Evolutionary conservation across 2,888 invertebrate species (phyloP), one percentile per base, ranked within the genome.

Genomic region (Drosophila siamana): DNA sequence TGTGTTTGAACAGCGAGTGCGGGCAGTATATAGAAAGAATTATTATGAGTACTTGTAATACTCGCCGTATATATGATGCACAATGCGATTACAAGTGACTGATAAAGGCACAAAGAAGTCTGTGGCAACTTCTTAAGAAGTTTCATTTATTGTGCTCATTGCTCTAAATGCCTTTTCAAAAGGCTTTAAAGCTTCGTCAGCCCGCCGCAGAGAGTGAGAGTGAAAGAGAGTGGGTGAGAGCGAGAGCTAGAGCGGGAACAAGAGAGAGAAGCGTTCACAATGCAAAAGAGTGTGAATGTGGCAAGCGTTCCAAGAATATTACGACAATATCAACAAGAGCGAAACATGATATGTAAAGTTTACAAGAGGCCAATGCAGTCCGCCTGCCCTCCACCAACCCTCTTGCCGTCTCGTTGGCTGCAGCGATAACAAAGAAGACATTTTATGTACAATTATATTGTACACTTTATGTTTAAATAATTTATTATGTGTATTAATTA

Each of bases 401-500:
- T 8, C 7, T 5, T 44, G 4, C 1, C 1, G 33, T 4, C 41
- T 16, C 2, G 11, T 13, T 3, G 9, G 2, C 4, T 36, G 50
- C 48, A 30, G 15, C 61, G 79, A 81, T 66, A 69, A 68, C 78
- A 74, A 67, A 62, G 62, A 59, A 50, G 9, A 44, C 48, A 60
- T 64, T 57, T 52, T 41, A 52, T 36, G 47, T 55, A 50, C 41
- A 30, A 54, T 41, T 41, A 54, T 81, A 70, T 66, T 30, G 74
- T 43, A 69, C 69, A 74, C 62, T 65, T 78, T 83, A 83, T 80
- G 69, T 67, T 78, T 86, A 59, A 83, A 65, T 74, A 83, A 86
- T 83, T 83, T 83, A 86, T 83, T 86, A 67, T 75, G 71, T 67
- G 86, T 80, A 80, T 83, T 86, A 86, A 83, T 86, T 86, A 76